Percentiles rank a stretch among this genome's conserved stretches.
Evolutionary conservation across 2,797 vertebrate genomes (phyloP).

Genomic region (Molossus alvarezi): DNA sequence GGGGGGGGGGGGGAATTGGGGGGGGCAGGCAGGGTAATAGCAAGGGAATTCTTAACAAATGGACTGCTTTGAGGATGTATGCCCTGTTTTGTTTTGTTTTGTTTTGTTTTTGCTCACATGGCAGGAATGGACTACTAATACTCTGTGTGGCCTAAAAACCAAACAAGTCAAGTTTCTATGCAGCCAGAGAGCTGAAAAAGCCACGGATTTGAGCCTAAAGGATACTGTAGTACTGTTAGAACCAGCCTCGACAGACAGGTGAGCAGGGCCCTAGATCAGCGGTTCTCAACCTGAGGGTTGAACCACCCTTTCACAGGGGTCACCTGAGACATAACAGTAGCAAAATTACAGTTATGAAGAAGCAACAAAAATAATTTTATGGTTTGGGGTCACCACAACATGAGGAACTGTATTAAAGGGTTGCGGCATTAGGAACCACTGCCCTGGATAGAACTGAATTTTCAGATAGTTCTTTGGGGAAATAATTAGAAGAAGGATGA

Average conservation of each 20-base stretch:
- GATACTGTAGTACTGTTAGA: neutral
- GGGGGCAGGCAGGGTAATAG: neutral
- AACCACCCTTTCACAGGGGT: too few relatives aligned
- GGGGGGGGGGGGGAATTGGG: too few relatives aligned
- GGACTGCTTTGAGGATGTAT: neutral
- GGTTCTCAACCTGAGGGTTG: too few relatives aligned
- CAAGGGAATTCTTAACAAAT: slow-evolving; percentile 33
- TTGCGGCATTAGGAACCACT: too few relatives aligned
- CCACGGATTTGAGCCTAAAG: neutral
- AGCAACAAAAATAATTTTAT: too few relatives aligned
- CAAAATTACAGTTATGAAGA: too few relatives aligned
- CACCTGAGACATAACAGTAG: too few relatives aligned
- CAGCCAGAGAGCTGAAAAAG: neutral
- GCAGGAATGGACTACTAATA: neutral
- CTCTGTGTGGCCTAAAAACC: neutral
- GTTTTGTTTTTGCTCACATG: neutral
- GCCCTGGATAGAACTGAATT: neutral
- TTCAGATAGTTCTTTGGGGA: neutral
- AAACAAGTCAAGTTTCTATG: neutral
- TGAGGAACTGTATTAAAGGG: too few relatives aligned
- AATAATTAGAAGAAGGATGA: neutral
- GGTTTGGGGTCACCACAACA: too few relatives aligned
- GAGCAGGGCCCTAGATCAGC: neutral
- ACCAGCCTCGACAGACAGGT: neutral
- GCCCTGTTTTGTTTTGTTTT: neutral